phyloP scores from a whole-genome alignment of 2,797 vertebrate genomes.

The Cuniculus paca region DNA sequence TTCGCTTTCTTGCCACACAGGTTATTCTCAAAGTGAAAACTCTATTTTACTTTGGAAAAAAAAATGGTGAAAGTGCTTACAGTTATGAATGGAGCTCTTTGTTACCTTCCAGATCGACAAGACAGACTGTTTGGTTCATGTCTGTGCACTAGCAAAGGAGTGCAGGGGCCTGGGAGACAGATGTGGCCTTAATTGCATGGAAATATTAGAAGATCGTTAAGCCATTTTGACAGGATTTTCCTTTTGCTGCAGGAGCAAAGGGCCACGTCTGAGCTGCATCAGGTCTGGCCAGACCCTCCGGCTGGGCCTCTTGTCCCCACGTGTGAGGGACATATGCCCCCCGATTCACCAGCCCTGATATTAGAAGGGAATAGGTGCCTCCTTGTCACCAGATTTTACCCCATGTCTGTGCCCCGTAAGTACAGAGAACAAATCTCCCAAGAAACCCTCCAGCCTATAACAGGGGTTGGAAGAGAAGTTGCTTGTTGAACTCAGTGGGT shows the following conservation, averaged over 20 bases:
- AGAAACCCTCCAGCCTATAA: background rate
- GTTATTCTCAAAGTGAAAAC: conserved; percentile 90
- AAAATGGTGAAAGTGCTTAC: conserved; percentile 81
- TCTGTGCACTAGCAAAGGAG: conserved; percentile 88
- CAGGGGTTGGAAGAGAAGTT: background rate
- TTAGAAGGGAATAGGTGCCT: conserved; percentile 15
- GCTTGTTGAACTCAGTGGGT: background rate
- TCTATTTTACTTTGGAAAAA: conserved; percentile 85
- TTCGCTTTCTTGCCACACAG: conserved; percentile 86
- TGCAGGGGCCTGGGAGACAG: conserved; percentile 90
- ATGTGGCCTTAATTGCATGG: conserved; percentile 92
- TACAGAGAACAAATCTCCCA: conserved; percentile 57
- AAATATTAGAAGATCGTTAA: conserved; percentile 92
- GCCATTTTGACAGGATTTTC: conserved; percentile 89
- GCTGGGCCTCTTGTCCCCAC: conserved; percentile 35
- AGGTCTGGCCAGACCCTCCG: conserved; percentile 62
- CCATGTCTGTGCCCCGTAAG: background rate
- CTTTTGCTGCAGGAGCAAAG: conserved; percentile 80
- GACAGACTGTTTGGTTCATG: conserved; percentile 92
- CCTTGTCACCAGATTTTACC: background rate
- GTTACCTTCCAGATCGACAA: conserved; percentile 88
- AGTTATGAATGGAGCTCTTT: conserved; percentile 90
- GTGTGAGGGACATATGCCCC: background rate
- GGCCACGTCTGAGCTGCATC: conserved; percentile 57
- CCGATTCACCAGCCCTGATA: background rate